Percentiles rank a stretch among this genome's conserved stretches.
Conservation (phyloP, 2,113 vertebrate species). For the Mohoua ochrocephala region DNA sequence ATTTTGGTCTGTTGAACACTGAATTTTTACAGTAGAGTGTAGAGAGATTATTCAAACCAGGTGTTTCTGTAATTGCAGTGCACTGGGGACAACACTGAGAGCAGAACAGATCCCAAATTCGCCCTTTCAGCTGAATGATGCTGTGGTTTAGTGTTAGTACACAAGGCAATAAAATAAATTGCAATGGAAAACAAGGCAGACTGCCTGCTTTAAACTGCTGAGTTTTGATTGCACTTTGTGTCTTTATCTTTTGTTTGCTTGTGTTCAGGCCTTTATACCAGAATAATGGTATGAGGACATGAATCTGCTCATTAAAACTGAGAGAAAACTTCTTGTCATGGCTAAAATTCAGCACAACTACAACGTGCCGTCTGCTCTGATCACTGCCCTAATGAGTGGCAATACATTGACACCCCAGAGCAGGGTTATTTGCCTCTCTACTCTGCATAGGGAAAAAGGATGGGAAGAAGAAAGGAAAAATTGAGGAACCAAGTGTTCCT, state of each 20-base stretch:
- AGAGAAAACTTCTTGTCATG: not conserved
- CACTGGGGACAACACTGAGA: not conserved
- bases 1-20: not conserved
- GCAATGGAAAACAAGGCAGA: not conserved
- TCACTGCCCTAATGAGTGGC: not conserved
- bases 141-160: not conserved
- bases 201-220: not conserved
- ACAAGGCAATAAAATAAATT: not conserved
- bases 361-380: accelerated
- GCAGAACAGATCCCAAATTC: not conserved
- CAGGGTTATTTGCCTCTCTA: not conserved
- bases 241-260: conserved; percentile 30
- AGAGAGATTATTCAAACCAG: conserved; percentile 19
- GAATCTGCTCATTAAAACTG: not conserved
- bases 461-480: not conserved
- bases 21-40: not conserved
- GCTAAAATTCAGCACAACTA: not conserved
- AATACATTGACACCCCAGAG: accelerated
- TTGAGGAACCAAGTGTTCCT: not conserved
- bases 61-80: conserved; percentile 42
- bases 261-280: not conserved
- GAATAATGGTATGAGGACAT: not conserved
- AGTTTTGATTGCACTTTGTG: not conserved
- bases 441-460: not conserved
- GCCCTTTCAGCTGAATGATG: not conserved